Evolutionary conservation across 2,888 invertebrate genomes (phyloP), one percentile per base, ranked within the genome.

Genomic region (Synanthedon tipuliformis): DNA sequence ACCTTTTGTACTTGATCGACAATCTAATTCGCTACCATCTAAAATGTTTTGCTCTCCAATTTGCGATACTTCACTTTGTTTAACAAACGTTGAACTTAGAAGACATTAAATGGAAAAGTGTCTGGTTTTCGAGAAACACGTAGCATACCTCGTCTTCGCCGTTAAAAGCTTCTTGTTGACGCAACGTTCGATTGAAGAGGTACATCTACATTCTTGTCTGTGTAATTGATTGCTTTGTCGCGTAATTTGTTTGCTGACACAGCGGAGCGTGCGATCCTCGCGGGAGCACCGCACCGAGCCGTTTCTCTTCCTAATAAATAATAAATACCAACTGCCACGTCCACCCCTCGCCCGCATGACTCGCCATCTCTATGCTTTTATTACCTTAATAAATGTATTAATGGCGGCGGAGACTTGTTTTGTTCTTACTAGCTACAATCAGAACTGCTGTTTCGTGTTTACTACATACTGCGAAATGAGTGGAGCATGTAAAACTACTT

Each of bases 191-290:
- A 78, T 80, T 84, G 71, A 71, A 85, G 71, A 85, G 83, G 73
- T 78, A 73, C 75, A 68, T 73, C 79, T 75, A 73, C 76, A 78
- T 73, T 77, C 78, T 78, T 79, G 81, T 82, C 80, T 80, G 82
- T 79, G 75, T 84, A 87, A 86, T 87, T 87, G 86, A 86, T 87
- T 86, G 86, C 86, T 85, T 85, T 86, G 87, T 86, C 83, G 79
- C 78, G 78, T 86, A 87, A 87, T 87, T 87, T 87, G 85, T 87
- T 87, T 86, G 84, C 70, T 71, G 72, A 72, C 75, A 74, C 62
- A 73, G 68, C 62, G 68, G 63, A 68, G 71, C 65, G 73, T 60
- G 65, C 66, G 61, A 73, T 73, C 70, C 84, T 82, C 84, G 68
- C 77, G 83, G 81, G 86, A 82, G 67, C 65, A 62, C 66, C 66